Evolutionary conservation across 2,797 vertebrate genomes (phyloP), one percentile per base, ranked within the genome.

Genomic region (Helostoma temminkii): DNA sequence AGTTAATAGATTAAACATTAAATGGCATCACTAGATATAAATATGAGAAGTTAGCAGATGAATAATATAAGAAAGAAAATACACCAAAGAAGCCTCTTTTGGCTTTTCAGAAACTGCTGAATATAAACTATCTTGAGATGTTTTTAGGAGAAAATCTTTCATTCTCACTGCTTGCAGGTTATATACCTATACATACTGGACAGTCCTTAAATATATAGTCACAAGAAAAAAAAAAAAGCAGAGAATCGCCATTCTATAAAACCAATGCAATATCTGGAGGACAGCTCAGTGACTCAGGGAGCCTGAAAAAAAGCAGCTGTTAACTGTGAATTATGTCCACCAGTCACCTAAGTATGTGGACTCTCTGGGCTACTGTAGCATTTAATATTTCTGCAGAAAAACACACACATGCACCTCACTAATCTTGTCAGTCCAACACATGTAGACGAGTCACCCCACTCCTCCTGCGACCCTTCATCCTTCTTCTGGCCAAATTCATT

Each of bases 301-400:
- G 66, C n/a, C 47, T 78, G 54, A 78, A 81, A 78, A 81, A 84
- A 77, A 81, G 58, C 83, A 85, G 78, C 83, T 84, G 80, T 61
- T 66, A 81, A 56, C 61, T 49, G 34, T 71, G 74, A 86, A 76
- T 76, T 76, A 87, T 76, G 71, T 63, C 60, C 53, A 60, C 74
- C 75, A 77, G 47, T 84, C 76, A 68, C 24, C 57, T 75, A 77
- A 84, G 71, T 68, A 86, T 82, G 78, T 80, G 66, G 62, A 84
- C 61, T 62, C 59, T 80, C 66, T 58, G 61, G 28, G 68, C 76
- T 80, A 70, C 86, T 58, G 78, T 56, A 69, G 64, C 62, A 64
- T 82, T 78, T 71, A 54, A 80, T 76, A 75, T 66, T 36, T 76
- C 34, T 71, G 46, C 36, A 34, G 34, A 59, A 52, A 60, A 46